Evolutionary conservation across 2,113 vertebrate genomes (phyloP).

Genomic region (Cepphus grylle): DNA sequence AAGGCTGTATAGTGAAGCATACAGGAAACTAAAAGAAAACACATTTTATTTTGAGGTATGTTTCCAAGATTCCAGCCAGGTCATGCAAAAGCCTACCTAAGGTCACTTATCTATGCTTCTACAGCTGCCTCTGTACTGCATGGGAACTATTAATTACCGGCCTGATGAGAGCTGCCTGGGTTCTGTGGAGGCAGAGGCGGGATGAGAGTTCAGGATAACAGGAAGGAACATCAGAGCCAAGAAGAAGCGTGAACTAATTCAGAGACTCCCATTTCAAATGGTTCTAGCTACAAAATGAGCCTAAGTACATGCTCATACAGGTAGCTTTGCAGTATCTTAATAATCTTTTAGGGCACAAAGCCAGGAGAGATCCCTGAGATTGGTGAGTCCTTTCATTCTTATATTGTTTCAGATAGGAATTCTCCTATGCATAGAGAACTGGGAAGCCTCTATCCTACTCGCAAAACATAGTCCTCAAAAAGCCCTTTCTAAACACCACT

Average conservation of each 20-base stretch:
- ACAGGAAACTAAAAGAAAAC: background rate
- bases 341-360: background rate
- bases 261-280: background rate
- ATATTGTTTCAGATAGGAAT: background rate
- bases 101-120: background rate
- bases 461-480: background rate
- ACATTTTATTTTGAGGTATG: background rate
- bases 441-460: background rate
- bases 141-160: background rate
- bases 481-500: background rate
- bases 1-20: background rate
- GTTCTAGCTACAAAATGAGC: background rate
- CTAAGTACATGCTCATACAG: background rate
- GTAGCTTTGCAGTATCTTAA: background rate
- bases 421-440: background rate
- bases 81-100: background rate
- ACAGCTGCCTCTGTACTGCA: background rate
- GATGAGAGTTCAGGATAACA: background rate
- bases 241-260: background rate
- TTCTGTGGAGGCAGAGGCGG: background rate
- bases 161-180: background rate
- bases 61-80: background rate
- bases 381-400: background rate
- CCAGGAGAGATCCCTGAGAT: background rate
- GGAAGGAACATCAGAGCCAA: background rate